These are phyloP conservation scores for Onychostruthus taczanowskii DNA, from an alignment of 2,113 vertebrate genomes.

Conservation along the genomic window DNA sequence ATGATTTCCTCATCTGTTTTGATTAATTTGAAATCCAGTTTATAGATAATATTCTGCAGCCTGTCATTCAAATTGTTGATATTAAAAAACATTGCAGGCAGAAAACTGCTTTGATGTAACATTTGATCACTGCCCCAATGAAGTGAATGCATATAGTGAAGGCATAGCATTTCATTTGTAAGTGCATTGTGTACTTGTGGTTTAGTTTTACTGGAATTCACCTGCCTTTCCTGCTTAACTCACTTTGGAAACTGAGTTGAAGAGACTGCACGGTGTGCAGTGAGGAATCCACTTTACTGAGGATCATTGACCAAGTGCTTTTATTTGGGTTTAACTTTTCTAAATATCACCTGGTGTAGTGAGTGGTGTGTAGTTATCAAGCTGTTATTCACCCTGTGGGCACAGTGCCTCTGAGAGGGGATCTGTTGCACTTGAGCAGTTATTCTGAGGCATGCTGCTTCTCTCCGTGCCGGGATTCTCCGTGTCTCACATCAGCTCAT, in stretches of 20 bases:
- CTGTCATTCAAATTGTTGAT: not conserved
- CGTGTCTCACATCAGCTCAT: not conserved
- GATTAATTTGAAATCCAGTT: constrained; percentile 33
- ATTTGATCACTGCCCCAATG: not conserved
- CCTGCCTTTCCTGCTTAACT: not conserved
- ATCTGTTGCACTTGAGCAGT: not conserved
- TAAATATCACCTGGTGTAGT: not conserved
- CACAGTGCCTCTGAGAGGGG: not conserved
- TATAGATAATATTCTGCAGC: not conserved
- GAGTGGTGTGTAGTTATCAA: not conserved
- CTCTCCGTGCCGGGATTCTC: not conserved
- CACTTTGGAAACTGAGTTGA: not conserved
- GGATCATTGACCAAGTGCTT: not conserved
- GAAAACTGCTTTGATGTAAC: not conserved
- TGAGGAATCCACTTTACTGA: not conserved
- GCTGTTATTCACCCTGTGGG: not conserved
- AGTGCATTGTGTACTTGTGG: not conserved
- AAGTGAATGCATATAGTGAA: not conserved
- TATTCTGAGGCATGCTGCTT: not conserved
- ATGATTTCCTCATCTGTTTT: constrained; percentile 21
- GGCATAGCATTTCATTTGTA: not conserved
- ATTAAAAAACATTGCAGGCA: not conserved
- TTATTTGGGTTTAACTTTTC: not conserved
- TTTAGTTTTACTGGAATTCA: not conserved
- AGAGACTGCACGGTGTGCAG: not conserved